A percentile compares a stretch with the other conserved stretches of the same genome.
These are phyloP conservation scores for Eulemur macaco DNA, from an alignment of 2,113 vertebrate genomes.

Conservation along the genomic window DNA sequence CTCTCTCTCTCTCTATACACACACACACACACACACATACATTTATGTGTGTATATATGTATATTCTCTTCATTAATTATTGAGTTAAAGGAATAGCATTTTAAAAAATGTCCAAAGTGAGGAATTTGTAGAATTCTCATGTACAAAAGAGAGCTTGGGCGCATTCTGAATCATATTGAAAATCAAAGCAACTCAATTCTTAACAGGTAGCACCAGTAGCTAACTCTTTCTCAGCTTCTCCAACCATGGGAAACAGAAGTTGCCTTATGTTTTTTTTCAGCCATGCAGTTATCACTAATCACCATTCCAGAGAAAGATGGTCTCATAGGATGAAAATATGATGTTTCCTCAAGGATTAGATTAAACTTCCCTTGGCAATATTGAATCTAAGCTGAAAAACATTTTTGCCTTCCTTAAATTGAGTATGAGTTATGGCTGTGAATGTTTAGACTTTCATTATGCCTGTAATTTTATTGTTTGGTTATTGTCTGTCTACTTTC, in stretches of 20 bases:
- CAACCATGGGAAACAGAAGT: background rate
- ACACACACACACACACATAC: too few relatives aligned
- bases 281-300: background rate
- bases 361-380: background rate
- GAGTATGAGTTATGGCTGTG: background rate
- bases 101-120: conserved; percentile 1
- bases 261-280: background rate
- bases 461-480: background rate
- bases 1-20: background rate
- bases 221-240: background rate
- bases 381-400: conserved; percentile 5
- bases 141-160: background rate
- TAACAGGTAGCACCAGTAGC: background rate
- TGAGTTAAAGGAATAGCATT: background rate
- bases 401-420: conserved; percentile 29
- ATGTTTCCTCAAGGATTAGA: background rate
- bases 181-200: conserved; percentile 22
- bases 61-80: background rate
- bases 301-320: background rate
- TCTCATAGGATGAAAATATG: conserved; percentile 8
- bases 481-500: background rate
- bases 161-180: conserved; percentile 13
- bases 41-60: too few relatives aligned
- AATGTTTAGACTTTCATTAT: background rate
- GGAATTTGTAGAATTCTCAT: background rate